Conservation (phyloP, 2,797 vertebrate species). For the Pseudotriccus pelzelni region DNA sequence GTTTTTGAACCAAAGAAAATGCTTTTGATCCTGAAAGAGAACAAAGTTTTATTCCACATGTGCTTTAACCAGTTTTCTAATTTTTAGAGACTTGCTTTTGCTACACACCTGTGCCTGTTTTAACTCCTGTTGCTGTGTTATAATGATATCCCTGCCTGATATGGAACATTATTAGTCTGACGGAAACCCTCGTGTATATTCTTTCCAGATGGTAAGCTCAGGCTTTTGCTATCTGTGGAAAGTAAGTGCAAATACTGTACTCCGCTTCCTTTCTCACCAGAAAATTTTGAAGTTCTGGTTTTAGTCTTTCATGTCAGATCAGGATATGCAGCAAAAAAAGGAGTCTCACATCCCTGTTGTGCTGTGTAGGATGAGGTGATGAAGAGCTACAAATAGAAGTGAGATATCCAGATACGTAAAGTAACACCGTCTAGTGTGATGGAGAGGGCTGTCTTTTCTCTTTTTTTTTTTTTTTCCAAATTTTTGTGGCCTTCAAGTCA, state of each 20-base stretch:
- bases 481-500: not conserved
- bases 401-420: not conserved
- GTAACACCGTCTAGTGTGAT: not conserved
- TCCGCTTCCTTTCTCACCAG: slow-evolving; percentile 10
- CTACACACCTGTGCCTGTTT: not conserved
- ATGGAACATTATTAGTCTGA: not conserved
- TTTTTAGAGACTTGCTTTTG: not conserved
- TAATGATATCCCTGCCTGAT: not conserved
- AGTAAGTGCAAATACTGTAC: not conserved
- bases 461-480: not conserved
- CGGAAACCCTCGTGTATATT: not conserved
- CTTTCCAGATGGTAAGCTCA: not conserved
- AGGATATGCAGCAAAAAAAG: not conserved
- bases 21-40: not conserved
- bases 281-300: not conserved
- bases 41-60: not conserved
- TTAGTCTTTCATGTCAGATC: not conserved
- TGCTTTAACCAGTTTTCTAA: not conserved
- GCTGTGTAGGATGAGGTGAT: not conserved
- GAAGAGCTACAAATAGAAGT: not conserved
- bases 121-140: not conserved
- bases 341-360: not conserved
- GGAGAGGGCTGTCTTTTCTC: not conserved
- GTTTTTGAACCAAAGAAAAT: not conserved
- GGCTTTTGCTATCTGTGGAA: not conserved